phyloP scores from a whole-genome alignment of 2,888 invertebrate genomes.

The Lacanobia oleracea region DNA sequence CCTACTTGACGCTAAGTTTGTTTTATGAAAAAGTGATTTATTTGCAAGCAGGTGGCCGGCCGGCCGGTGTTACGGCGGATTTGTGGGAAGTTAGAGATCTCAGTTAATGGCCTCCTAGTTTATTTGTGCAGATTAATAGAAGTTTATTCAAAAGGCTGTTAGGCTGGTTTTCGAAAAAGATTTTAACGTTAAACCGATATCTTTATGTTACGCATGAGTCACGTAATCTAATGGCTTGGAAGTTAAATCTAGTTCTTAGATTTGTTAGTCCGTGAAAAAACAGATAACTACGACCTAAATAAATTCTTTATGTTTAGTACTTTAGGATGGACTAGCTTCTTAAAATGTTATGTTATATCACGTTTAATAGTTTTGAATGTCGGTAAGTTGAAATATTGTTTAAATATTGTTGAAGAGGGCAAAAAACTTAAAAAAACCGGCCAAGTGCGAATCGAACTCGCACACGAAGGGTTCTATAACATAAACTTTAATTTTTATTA shows the following conservation, averaged over 20 bases:
- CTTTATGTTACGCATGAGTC: constrained; percentile 5
- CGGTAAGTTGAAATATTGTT: no score
- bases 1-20: constrained; percentile 51
- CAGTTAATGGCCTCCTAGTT: not conserved
- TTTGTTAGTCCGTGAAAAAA: constrained; percentile 9
- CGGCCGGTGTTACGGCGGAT: not conserved
- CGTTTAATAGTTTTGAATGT: not conserved
- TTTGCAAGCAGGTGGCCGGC: constrained; percentile 14
- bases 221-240: constrained; percentile 29
- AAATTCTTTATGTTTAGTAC: not conserved
- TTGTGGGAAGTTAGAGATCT: not conserved
- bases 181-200: not conserved
- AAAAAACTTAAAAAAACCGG: no score
- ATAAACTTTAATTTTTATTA: no score
- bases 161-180: not conserved
- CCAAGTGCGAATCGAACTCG: no score
- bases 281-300: constrained; percentile 4
- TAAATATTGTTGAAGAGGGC: no score
- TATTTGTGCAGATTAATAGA: not conserved
- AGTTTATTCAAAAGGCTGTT: not conserved
- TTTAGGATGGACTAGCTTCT: not conserved
- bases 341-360: not conserved
- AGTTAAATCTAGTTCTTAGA: constrained; percentile 26
- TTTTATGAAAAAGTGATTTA: constrained; percentile 57
- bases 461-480: no score